Evolutionary conservation across 2,888 invertebrate genomes (phyloP), one percentile per base, ranked within the genome.

Genomic region (Ectropis crepuscularia): DNA sequence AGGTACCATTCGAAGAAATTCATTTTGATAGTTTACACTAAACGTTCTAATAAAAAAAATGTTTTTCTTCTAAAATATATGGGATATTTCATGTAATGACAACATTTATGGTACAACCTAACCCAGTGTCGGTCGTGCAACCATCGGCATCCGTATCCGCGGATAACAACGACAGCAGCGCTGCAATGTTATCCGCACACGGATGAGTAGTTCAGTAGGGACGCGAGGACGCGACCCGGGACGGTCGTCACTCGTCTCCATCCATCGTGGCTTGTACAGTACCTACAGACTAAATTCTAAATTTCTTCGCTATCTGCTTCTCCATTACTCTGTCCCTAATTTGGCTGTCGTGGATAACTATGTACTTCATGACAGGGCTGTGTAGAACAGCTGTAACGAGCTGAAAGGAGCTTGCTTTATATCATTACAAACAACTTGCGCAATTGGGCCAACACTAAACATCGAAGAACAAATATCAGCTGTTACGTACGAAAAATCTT

Each of bases 271-370:
- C 69, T 64, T 63, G 37, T 53, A 42, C 38, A 43, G 43, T 53
- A 45, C 54, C 54, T 68, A 50, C 58, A 61, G 57, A 51, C 70
- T 62, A 73, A 73, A 73, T 70, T 73, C 68, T 64, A 69, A 73
- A 70, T 67, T 71, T 57, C 60, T 64, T 64, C 57, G 64, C 65
- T 69, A 51, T 63, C 16, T 28, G 70, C 69, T 71, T 73, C 60
- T 72, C 66, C 66, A 70, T 51, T 65, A 28, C 16, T 62, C 67
- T 70, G 57, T 65, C 72, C 74, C 70, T 69, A 67, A 64, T 80
- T 81, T 80, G 79, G 79, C 76, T 79, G 65, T 67, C 73, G 71
- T 73, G 67, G 66, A 74, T 70, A 72, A 70, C 51, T 61, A 54
- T 55, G 37, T 63, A 62, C 63, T 48, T 63, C 58, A 61, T 63